These are phyloP conservation scores for Nyleta sp. DNA, from an alignment of 2,888 invertebrate species.

Conservation along the genomic window DNA sequence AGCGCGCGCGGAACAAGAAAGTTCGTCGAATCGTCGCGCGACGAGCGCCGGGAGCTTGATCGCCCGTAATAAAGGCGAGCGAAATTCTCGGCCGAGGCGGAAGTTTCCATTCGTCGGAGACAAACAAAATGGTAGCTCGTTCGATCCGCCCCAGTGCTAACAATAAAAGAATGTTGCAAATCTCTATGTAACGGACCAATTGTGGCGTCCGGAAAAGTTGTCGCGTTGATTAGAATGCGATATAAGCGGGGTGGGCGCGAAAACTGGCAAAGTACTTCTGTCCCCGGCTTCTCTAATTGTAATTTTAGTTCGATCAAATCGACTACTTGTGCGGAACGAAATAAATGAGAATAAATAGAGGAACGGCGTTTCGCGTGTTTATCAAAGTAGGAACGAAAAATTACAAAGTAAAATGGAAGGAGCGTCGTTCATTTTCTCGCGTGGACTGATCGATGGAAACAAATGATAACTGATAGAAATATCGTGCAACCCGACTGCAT, in stretches of 20 bases:
- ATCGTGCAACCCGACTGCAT: constrained; percentile 50
- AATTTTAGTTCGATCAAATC: constrained; percentile 61
- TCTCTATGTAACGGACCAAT: constrained; percentile 72
- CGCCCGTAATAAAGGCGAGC: constrained; percentile 10
- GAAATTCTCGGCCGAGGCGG: constrained; percentile 25
- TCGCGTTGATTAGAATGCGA: constrained; percentile 54
- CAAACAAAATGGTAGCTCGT: constrained; percentile 77
- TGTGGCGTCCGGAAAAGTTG: constrained; percentile 68
- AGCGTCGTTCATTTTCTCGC: constrained; percentile 61
- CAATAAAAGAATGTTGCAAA: constrained; percentile 70
- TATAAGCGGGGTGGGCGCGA: constrained; percentile 35
- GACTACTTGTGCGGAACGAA: constrained; percentile 44
- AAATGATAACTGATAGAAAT: constrained; percentile 54
- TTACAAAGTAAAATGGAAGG: constrained; percentile 46
- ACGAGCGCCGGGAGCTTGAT: constrained; percentile 24
- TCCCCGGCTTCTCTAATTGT: constrained; percentile 48
- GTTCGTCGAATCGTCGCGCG: constrained; percentile 14
- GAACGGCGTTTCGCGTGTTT: constrained; percentile 50
- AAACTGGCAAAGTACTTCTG: constrained; percentile 60
- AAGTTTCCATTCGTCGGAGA: constrained; percentile 62
- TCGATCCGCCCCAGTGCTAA: constrained; percentile 73
- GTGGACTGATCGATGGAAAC: constrained; percentile 56
- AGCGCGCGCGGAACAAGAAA: constrained; percentile 22
- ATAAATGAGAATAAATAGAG: constrained; percentile 13
- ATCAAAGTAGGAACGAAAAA: constrained; percentile 49